Evolutionary conservation across 2,888 invertebrate species (phyloP), one percentile per base, ranked within the genome.

Genomic region (Pyrochroa serraticornis): DNA sequence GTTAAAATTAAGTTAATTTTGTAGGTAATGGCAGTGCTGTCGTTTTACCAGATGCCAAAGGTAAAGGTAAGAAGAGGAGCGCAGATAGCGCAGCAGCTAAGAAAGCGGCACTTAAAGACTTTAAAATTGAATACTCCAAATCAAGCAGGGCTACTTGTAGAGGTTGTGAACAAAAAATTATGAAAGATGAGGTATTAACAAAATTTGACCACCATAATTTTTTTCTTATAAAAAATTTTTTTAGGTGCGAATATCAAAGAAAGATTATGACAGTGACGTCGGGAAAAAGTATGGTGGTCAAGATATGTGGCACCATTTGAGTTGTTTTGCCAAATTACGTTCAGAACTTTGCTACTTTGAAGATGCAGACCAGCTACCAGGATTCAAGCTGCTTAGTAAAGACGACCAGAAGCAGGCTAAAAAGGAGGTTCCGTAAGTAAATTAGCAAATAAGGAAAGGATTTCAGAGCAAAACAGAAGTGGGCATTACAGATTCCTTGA

Each of bases 271-370:
- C 57, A 87, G 88, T 43, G 92, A 92, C 69, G 82, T 90, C 12
- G 93, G 91, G 0, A 86, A 84, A 71, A 87, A 87, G 75, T 93
- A 87, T 77, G 95, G 95, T 0, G 95, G 94, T 0, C 85, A 90
- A 70, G 87, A 93, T 54, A 81, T 88, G 47, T 97, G 97, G 97
- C 89, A 97, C 77, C 97, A 97, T 79, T 78, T 95, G 1, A 89
- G 91, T 58, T 97, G 97, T 75, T 97, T 97, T 81, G 88, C 86
- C 0, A 87, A 92, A 71, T 72, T 87, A 0, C 83, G 95, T 35
- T 82, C 84, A 12, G 88, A 90, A 6, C 78, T 95, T 1, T 85
- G 87, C 9, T 97, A 88, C 79, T 87, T 85, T 73, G 90, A 85
- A 34, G 80, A 83, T 7, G 94, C 90, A 0, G 87, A 88, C 57